Percentiles rank a stretch among this genome's conserved stretches.
These are phyloP conservation scores for Archips xylosteana DNA, from an alignment of 2,888 invertebrate genomes.

Conservation along the genomic window DNA sequence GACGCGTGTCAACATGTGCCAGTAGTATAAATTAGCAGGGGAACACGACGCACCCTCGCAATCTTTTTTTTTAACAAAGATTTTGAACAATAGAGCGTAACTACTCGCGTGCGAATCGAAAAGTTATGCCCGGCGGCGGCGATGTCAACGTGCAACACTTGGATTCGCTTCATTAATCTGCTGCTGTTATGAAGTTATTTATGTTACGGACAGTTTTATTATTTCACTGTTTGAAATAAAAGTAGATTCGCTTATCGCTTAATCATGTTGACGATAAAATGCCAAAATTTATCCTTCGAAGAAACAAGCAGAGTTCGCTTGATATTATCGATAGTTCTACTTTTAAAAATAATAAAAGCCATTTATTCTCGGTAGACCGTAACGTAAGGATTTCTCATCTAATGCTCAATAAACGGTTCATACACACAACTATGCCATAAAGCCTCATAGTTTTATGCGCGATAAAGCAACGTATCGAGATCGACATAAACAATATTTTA, in stretches of 20 bases:
- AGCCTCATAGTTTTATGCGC: conserved; percentile 68
- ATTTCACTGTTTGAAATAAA: conserved; percentile 5
- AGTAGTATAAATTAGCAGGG: conserved; percentile 82
- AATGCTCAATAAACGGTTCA: conserved; percentile 66
- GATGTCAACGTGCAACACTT: conserved; percentile 47
- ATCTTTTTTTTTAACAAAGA: conserved; percentile 79
- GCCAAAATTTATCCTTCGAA: conserved; percentile 1
- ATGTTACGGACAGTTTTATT: conserved; percentile 29
- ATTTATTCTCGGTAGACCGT: conserved; percentile 37
- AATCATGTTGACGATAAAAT: conserved; percentile 1
- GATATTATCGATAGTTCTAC: conserved; percentile 20
- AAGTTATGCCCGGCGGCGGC: conserved; percentile 75
- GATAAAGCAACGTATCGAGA: conserved; percentile 76
- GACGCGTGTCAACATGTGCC: conserved; percentile 84
- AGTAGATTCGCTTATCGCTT: neutral
- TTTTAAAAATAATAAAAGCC: conserved; percentile 44
- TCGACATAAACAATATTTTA: conserved; percentile 83
- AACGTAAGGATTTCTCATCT: conserved; percentile 51
- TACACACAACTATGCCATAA: conserved; percentile 69
- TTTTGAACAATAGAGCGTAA: conserved; percentile 80
- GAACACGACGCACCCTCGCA: conserved; percentile 77
- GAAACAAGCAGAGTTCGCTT: neutral
- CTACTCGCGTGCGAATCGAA: conserved; percentile 79
- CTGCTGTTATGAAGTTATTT: conserved; percentile 24
- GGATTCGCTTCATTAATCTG: conserved; percentile 51